These are phyloP conservation scores for Metopia argyrocephala DNA, from an alignment of 2,888 invertebrate species.

Conservation along the genomic window DNA sequence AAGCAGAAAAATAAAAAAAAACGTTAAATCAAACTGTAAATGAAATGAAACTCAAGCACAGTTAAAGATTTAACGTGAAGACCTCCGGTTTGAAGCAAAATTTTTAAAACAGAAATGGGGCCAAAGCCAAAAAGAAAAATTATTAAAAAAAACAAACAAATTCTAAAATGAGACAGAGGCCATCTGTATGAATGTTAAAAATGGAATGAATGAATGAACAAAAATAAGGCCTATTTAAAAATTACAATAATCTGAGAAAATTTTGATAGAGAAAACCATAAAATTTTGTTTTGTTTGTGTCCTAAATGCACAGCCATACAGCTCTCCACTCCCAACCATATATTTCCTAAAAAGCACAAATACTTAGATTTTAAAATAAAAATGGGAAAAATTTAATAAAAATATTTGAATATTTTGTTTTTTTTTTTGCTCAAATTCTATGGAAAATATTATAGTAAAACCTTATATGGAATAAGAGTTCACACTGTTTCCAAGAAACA, in stretches of 20 bases:
- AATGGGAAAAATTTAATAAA: neutral
- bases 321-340: neutral
- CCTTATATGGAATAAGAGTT: no score
- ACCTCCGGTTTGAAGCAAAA: neutral
- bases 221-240: neutral
- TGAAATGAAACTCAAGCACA: no score
- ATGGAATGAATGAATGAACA: neutral
- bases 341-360: neutral
- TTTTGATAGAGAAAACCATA: no score
- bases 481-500: no score
- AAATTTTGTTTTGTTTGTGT: neutral
- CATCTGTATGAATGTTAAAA: neutral
- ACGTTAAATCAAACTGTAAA: no score
- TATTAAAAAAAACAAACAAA: neutral
- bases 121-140: neutral
- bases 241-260: neutral
- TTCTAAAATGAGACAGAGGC: neutral
- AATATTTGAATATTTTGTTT: no score
- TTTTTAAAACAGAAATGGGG: neutral
- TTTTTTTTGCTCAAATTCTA: no score
- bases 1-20: no score
- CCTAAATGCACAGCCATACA: neutral
- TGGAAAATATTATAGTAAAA: no score
- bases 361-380: neutral
- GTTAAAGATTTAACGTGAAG: no score